These are phyloP conservation scores for Bradypus variegatus DNA, from an alignment of 2,797 vertebrate genomes.

Conservation along the genomic window DNA sequence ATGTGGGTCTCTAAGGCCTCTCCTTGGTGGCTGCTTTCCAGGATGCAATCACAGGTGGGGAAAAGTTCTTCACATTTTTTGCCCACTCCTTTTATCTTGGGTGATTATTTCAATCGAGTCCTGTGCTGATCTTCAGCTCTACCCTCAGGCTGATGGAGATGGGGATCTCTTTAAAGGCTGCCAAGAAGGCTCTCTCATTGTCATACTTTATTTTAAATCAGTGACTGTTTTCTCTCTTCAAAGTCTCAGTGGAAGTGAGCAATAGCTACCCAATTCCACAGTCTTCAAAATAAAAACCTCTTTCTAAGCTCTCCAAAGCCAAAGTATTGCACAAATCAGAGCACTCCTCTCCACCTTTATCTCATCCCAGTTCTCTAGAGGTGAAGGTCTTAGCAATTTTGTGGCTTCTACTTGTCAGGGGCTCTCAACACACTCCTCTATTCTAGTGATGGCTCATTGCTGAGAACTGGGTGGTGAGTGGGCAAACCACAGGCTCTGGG, in stretches of 20 bases:
- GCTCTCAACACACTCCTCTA: rapidly evolving
- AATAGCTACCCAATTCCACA: background rate
- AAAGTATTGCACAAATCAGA: background rate
- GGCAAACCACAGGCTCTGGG: background rate
- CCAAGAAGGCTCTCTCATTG: background rate
- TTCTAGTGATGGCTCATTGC: background rate
- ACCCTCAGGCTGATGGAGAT: background rate
- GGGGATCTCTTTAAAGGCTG: background rate
- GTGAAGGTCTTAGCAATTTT: background rate
- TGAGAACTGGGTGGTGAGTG: background rate
- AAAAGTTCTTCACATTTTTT: background rate
- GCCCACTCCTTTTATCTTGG: background rate
- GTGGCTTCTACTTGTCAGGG: rapidly evolving
- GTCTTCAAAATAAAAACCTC: background rate
- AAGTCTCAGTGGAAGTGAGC: background rate
- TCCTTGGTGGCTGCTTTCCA: background rate
- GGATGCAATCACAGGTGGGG: background rate
- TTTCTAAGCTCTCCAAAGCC: background rate
- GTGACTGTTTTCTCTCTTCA: background rate
- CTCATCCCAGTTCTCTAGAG: background rate
- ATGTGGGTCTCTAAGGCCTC: no score
- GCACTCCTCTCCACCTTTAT: background rate
- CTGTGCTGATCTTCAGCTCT: background rate
- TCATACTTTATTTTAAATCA: background rate
- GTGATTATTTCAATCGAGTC: background rate